Evolutionary conservation across 2,797 vertebrate species (phyloP).

Genomic region (Pogonophryne albipinna): DNA sequence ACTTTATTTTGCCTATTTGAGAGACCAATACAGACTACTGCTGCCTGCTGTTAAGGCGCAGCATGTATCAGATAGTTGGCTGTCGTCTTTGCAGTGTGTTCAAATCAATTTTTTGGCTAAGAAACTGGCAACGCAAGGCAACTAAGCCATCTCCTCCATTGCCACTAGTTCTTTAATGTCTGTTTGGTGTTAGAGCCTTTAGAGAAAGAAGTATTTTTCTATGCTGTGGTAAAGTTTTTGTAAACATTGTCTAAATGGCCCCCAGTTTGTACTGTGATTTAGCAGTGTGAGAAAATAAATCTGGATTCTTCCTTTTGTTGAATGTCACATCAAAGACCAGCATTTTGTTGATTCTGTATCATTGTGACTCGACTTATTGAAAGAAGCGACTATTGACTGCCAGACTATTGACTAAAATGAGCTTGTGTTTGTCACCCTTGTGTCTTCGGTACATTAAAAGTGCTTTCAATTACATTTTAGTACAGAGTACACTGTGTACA

Average conservation of each 20-base stretch:
- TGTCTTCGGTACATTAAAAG: constrained; percentile 3
- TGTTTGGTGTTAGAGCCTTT: too few relatives aligned
- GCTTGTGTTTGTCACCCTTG: neutral
- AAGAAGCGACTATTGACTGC: constrained; percentile 5
- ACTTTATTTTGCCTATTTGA: too few relatives aligned
- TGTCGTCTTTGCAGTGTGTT: too few relatives aligned
- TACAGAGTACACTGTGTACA: neutral
- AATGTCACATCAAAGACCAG: neutral
- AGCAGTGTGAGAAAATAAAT: neutral
- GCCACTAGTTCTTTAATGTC: too few relatives aligned
- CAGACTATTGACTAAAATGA: neutral
- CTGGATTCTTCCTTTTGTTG: neutral
- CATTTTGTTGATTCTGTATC: constrained; percentile 4
- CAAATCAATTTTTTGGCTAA: too few relatives aligned
- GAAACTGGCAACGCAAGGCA: too few relatives aligned
- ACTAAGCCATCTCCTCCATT: too few relatives aligned
- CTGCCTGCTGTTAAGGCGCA: too few relatives aligned
- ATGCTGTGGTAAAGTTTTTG: neutral
- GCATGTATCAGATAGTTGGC: too few relatives aligned
- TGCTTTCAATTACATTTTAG: neutral
- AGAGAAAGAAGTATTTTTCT: neutral
- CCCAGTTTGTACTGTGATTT: constrained; percentile 1
- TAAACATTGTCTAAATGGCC: neutral
- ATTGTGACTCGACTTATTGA: neutral
- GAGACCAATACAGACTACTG: too few relatives aligned